Conservation (phyloP, 2,113 vertebrate genomes). For the Oryzias celebensis region DNA sequence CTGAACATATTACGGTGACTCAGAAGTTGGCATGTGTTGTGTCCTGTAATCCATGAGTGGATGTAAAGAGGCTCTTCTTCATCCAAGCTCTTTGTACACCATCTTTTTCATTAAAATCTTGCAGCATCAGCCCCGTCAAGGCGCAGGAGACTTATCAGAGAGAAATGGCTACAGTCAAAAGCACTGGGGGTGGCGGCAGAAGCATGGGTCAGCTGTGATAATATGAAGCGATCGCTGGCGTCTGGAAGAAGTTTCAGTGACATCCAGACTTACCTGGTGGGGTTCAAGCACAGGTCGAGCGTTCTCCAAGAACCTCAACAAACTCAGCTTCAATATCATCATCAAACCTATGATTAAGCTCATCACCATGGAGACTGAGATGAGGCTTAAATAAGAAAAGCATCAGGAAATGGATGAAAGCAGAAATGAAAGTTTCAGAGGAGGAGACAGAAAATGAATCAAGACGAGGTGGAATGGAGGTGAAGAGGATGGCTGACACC, state of each 20-base stretch:
- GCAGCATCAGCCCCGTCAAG: not conserved
- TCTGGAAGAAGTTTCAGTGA: conserved; percentile 39
- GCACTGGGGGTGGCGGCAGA: conserved; percentile 21
- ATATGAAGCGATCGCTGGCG: conserved; percentile 16
- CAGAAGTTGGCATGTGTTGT: conserved; percentile 12
- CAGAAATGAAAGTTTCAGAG: not conserved
- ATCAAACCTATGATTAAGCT: conserved; percentile 42
- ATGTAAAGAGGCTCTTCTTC: conserved; percentile 17
- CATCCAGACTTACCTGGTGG: conserved; percentile 36
- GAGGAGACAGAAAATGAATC: conserved; percentile 12
- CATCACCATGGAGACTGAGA: conserved; percentile 48
- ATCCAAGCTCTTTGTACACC: conserved; percentile 1
- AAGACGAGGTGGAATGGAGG: conserved; percentile 9
- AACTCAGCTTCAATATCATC: conserved; percentile 50
- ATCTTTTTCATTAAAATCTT: conserved; percentile 1
- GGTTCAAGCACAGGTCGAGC: conserved; percentile 56
- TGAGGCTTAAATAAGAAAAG: conserved; percentile 28
- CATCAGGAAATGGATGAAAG: conserved; percentile 9
- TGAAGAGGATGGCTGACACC: conserved; percentile 18
- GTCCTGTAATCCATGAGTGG: conserved; percentile 19
- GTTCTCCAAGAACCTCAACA: conserved; percentile 44
- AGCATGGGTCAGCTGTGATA: conserved; percentile 12
- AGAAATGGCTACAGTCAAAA: conserved; percentile 19
- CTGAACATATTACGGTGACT: conserved; percentile 44
- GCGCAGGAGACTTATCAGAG: conserved; percentile 3